phyloP scores from a whole-genome alignment of 2,888 invertebrate species.

The Julus scandinavius region DNA sequence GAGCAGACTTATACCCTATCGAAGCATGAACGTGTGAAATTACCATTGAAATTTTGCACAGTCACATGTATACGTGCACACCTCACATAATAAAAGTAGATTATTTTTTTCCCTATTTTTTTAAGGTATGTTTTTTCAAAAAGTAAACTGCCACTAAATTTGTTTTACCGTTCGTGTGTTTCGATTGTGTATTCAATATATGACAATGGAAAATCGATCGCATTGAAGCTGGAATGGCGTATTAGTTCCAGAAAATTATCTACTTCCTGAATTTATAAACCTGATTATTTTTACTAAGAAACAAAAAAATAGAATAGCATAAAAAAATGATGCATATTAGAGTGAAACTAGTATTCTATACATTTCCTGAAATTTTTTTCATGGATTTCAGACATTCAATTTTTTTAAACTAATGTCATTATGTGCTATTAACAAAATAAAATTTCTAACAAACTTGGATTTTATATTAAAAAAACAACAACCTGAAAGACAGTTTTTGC shows the following conservation, averaged over 20 bases:
- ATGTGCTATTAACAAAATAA: no score
- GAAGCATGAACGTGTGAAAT: conserved; percentile 33
- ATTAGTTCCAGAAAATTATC: conserved; percentile 5
- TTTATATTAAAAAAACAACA: no score
- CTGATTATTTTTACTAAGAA: not conserved
- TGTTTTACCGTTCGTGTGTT: not conserved
- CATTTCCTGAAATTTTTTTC: not conserved
- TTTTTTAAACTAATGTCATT: no score
- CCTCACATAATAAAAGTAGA: not conserved
- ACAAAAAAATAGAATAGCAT: no score
- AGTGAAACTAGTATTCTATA: not conserved
- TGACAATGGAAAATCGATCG: not conserved
- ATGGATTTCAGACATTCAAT: no score
- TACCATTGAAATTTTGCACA: conserved; percentile 27
- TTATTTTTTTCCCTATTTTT: not conserved
- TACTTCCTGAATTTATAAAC: not conserved
- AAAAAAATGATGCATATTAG: not conserved
- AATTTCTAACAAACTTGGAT: no score
- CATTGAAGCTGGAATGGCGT: not conserved
- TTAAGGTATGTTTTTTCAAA: conserved; percentile 6
- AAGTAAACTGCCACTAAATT: not conserved
- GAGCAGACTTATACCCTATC: conserved; percentile 33
- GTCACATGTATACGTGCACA: not conserved
- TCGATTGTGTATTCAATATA: conserved; percentile 12
- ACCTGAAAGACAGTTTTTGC: no score